Percentiles rank a stretch among this genome's conserved stretches.
phyloP scores from a whole-genome alignment of 2,113 vertebrate species.

The Casuarius casuarius region DNA sequence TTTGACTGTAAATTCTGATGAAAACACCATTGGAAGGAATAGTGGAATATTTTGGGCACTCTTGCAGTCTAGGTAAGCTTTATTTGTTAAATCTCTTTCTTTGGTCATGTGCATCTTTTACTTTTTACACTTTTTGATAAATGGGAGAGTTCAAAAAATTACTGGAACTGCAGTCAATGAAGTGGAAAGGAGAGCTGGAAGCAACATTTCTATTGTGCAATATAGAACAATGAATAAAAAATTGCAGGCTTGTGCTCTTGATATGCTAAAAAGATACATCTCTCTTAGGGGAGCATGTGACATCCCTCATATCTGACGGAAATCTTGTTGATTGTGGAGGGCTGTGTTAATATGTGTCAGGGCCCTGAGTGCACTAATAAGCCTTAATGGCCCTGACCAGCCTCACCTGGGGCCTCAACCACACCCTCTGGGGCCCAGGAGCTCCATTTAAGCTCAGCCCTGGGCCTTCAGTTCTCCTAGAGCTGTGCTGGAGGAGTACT shows the following conservation, averaged over 20 bases:
- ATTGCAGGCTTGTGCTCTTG: neutral
- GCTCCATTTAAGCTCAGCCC: neutral
- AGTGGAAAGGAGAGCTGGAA: neutral
- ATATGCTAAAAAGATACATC: neutral
- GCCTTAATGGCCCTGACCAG: neutral
- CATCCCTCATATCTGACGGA: neutral
- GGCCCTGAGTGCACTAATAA: neutral
- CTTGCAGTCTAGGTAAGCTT: constrained; percentile 89
- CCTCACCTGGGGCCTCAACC: neutral
- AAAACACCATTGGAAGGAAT: constrained; percentile 92
- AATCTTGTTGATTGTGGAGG: neutral
- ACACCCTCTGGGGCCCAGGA: neutral
- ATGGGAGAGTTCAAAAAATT: neutral
- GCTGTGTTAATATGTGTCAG: neutral
- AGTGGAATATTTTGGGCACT: constrained; percentile 98
- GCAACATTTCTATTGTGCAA: neutral
- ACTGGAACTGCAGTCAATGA: neutral
- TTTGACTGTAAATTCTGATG: constrained; percentile 91
- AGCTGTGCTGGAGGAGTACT: rapidly evolving
- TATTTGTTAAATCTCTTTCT: neutral
- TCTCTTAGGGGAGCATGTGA: neutral
- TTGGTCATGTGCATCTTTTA: neutral
- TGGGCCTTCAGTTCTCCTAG: rapidly evolving
- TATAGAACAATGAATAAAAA: neutral
- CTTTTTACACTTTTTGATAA: neutral